These are phyloP conservation scores for Geococcyx californianus DNA, from an alignment of 2,113 vertebrate species.

Conservation along the genomic window DNA sequence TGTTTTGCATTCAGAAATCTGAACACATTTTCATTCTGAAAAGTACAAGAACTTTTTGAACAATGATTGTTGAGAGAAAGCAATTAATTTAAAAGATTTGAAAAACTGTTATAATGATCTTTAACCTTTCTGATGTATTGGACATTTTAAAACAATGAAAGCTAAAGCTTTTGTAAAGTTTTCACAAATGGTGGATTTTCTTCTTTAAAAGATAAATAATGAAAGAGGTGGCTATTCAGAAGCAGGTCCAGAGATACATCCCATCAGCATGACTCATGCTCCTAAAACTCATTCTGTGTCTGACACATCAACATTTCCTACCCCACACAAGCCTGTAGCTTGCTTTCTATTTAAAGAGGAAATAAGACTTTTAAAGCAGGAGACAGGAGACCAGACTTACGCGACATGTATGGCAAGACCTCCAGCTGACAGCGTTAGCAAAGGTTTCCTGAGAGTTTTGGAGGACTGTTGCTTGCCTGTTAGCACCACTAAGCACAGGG, in stretches of 20 bases:
- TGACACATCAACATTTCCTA: background rate
- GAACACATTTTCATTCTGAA: background rate
- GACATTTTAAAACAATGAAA: background rate
- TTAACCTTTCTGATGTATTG: background rate
- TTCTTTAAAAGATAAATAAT: background rate
- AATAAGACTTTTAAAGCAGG: background rate
- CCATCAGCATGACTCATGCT: background rate
- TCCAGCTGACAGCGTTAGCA: background rate
- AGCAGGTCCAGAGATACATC: background rate
- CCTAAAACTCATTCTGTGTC: background rate
- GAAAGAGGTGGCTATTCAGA: background rate
- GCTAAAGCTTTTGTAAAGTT: background rate
- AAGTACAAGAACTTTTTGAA: background rate
- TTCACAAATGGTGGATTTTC: background rate
- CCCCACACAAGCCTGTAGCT: background rate
- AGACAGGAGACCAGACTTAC: background rate
- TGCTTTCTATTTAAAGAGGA: background rate
- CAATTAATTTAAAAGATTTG: background rate
- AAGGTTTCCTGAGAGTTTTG: background rate
- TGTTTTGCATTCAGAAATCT: background rate
- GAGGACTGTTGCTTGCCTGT: background rate
- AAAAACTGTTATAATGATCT: background rate
- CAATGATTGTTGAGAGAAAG: background rate
- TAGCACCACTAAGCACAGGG: background rate
- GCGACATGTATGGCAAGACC: background rate